Evolutionary conservation across 2,888 invertebrate genomes (phyloP), one percentile per base, ranked within the genome.

Genomic region (Sinopyrophorus schimmeli): DNA sequence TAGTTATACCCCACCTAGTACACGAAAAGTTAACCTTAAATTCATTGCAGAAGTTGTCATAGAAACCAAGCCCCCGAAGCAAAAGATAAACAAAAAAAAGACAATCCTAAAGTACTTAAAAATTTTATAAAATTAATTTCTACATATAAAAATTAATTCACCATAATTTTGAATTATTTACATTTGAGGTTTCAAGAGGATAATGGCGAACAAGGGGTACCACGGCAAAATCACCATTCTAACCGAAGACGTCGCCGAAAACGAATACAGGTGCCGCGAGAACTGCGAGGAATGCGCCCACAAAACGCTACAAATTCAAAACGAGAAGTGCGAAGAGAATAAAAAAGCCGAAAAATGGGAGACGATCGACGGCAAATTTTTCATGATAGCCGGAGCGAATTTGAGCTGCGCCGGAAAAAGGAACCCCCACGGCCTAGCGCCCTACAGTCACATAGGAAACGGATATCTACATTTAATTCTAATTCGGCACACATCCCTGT

Each of bases 381-480:
- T 87, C 59, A 87, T 87, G 77, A 81, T 91, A n/a, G 87, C 85
- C 60, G 83, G 85, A 31, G 86, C 87, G 11, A 86, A 87, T 63
- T 82, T 89, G 28, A 84, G 85, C 21, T 90, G 90, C 66, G 82
- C 86, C 12, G 89, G 89, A 67, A 77, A 79, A 10, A 78, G 85
- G 53, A 83, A 84, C 61, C 88, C 87, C 1, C 80, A 83, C 64
- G 91, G 91, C 27, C 82, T 89, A 59, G 85, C 89, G 26, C 88
- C 87, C 1, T 82, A 80, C 61, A 84, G 85, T 67, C 90, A 91
- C 70, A 74, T 89, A 23, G 89, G 89, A 0, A 88, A 91, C 70
- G 91, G 91, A 11, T 84, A 82, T 66, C 76, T 87, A 47, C 87
- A 91, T 73, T 76, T 91, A 55, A 82, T 90, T 54, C 69, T 91